Evolutionary conservation across 2,888 invertebrate species (phyloP), one percentile per base, ranked within the genome.

Genomic region (Scelioninae gen. 2): DNA sequence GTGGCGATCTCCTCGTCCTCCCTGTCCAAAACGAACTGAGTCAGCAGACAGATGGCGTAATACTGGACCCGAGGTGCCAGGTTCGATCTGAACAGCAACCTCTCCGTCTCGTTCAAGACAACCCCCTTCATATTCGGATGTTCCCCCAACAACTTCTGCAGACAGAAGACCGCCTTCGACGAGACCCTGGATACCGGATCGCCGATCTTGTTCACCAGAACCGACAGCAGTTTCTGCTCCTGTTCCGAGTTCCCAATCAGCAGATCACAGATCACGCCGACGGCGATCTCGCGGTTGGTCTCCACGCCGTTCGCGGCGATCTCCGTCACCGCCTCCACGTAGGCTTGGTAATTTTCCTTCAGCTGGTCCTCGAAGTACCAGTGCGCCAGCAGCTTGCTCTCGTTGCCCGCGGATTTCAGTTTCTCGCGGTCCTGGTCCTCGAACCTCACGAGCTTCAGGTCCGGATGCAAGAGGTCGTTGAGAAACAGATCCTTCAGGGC

Each of bases 341-440:
- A 96, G 88, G 89, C 89, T 67, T 90, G 90, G 86, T 95, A 96
- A 25, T 89, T 87, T 75, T 93, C 91, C 84, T 95, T 96, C 0
- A 98, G 86, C 80, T 94, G 92, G 81, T 94, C 93, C 84, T 98
- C 98, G 86, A 93, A 98, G 81, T 92, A 91, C 97, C 97, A 98
- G 61, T 91, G 86, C 7, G 92, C 90, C 11, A 94, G 88, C 73
- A 92, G 87, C 76, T 90, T 91, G 60, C 91, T 89, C 10, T 16
- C 28, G 18, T 67, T 63, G 1, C 10, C 15, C 5, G 10, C 48
- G 3, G 91, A 89, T 0, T 91, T 87, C 0, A 93, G 73, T 22
- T 87, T 83, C 0, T 88, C 87, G 0, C 93, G 83, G 0, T 92
- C 89, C 75, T 92, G 91, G 75, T 91, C 89, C 6, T 90, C 89